phyloP scores from a whole-genome alignment of 2,888 invertebrate genomes.

The Scaptomyza parva region DNA sequence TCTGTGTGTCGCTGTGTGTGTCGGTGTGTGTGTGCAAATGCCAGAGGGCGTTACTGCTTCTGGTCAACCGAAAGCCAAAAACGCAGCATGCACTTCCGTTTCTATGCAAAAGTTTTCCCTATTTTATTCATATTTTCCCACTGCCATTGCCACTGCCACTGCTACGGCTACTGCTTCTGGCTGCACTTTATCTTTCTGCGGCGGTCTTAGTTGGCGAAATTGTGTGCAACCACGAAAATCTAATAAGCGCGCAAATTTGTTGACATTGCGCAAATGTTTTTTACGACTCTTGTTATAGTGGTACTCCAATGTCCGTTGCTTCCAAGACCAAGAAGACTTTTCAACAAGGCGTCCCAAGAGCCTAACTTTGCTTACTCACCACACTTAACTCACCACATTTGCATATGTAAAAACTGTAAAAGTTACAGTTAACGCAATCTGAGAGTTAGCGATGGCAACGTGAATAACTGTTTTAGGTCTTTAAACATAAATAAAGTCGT shows the following conservation, averaged over 20 bases:
- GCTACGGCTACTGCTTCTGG: conserved; percentile 23
- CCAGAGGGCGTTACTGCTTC: conserved; percentile 45
- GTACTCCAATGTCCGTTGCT: background rate
- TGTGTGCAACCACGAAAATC: conserved; percentile 81
- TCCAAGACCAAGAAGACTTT: conserved; percentile 30
- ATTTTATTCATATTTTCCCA: conserved; percentile 76
- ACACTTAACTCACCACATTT: conserved; percentile 6
- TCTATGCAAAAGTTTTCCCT: conserved; percentile 55
- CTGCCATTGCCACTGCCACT: no score
- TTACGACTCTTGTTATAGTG: conserved; percentile 54
- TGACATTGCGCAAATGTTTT: conserved; percentile 81
- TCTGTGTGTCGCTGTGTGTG: no score
- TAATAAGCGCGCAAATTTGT: conserved; percentile 80
- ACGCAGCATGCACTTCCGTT: conserved; percentile 71
- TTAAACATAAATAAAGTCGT: background rate
- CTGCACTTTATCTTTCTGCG: conserved; percentile 74
- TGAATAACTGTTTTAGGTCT: background rate
- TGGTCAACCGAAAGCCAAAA: conserved; percentile 71
- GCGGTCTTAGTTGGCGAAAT: conserved; percentile 79
- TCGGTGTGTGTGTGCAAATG: conserved; percentile 16
- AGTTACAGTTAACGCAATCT: conserved; percentile 37
- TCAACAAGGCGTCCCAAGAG: conserved; percentile 21
- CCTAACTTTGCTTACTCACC: background rate
- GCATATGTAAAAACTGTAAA: conserved; percentile 39
- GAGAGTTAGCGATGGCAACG: background rate